Evolutionary conservation across 2,888 invertebrate genomes (phyloP), one percentile per base, ranked within the genome.

Genomic region (Entomobrya proxima): DNA sequence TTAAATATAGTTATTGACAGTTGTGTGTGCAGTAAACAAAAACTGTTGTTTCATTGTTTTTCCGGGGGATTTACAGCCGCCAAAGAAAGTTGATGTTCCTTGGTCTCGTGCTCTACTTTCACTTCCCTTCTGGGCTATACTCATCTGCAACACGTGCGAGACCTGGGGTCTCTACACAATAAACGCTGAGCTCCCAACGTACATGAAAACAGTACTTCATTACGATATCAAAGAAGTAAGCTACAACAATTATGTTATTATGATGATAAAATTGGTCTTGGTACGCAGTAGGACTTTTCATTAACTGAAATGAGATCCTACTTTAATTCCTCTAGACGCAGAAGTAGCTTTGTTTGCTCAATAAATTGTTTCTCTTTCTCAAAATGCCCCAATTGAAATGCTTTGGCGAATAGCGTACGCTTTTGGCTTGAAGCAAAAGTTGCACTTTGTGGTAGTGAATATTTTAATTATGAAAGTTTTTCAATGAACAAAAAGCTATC

Each of bases 131-230:
- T 96, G 96, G 96, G 96, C 96, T 5, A 96, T 96, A 87, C 92
- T 96, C 13, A 93, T 96, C 64, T 89, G 89, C 89, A 85, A 96
- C 95, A 90, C 96, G 96, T 32, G 95, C 95, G 91, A 94, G 95
- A 0, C 96, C 95, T 96, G 95, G 96, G 90, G 89, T 21, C 96
- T 96, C 92, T 96, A 96, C 92, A 96, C 96, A 76, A 95, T 96
- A 91, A 93, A 96, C 7, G 96, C 96, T 0, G 96, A 96, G 91
- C 91, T 96, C 87, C 96, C 96, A 9, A 95, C 96, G 0, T 96
- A 96, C 89, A 96, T 96, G 96, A 95, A 95, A 90, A 94, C 95
- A 91, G 96, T 96, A 91, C 92, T 96, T 87, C 96, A 96, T 91
- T 96, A 95, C 90, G 94, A 96, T 90, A 95, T 96, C 84, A 94